Percentiles rank a stretch among this genome's conserved stretches.
phyloP scores from a whole-genome alignment of 1,140 invertebrate species.

The Penaeus vannamei region DNA sequence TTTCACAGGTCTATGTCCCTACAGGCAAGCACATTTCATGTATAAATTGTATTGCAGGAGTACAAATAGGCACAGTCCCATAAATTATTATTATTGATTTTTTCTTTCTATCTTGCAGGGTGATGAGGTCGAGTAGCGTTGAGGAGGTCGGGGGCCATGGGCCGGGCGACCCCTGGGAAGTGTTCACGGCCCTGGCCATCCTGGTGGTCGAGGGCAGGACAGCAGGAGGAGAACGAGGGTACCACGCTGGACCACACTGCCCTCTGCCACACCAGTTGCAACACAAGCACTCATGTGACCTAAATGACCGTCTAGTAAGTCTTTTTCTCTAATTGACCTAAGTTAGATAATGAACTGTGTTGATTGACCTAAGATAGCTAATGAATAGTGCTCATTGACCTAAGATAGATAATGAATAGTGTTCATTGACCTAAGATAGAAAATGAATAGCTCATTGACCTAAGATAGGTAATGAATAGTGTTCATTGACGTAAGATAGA shows the following conservation, averaged over 20 bases:
- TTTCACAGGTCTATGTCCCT: too few relatives aligned
- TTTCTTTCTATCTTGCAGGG: constrained; percentile 15
- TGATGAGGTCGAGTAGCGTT: constrained; percentile 57
- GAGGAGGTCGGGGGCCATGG: constrained; percentile 59
- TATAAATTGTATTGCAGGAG: too few relatives aligned
- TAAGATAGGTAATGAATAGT: too few relatives aligned
- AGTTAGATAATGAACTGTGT: too few relatives aligned
- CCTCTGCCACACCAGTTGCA: constrained; percentile 70
- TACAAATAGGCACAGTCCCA: too few relatives aligned
- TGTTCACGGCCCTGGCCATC: constrained; percentile 77
- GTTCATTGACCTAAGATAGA: too few relatives aligned
- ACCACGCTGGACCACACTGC: constrained; percentile 83
- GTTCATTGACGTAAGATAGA: too few relatives aligned
- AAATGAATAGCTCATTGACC: too few relatives aligned
- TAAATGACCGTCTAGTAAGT: constrained; percentile 75
- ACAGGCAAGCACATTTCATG: too few relatives aligned
- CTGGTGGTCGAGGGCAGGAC: constrained; percentile 80
- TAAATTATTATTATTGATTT: not conserved
- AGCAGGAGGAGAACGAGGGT: constrained; percentile 78
- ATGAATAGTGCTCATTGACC: too few relatives aligned
- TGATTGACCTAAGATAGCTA: too few relatives aligned
- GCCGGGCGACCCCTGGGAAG: constrained; percentile 71
- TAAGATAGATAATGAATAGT: too few relatives aligned
- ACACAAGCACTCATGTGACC: constrained; percentile 75
- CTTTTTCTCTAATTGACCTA: not conserved